Conservation (phyloP, 2,113 vertebrate species). For the Puma concolor region DNA sequence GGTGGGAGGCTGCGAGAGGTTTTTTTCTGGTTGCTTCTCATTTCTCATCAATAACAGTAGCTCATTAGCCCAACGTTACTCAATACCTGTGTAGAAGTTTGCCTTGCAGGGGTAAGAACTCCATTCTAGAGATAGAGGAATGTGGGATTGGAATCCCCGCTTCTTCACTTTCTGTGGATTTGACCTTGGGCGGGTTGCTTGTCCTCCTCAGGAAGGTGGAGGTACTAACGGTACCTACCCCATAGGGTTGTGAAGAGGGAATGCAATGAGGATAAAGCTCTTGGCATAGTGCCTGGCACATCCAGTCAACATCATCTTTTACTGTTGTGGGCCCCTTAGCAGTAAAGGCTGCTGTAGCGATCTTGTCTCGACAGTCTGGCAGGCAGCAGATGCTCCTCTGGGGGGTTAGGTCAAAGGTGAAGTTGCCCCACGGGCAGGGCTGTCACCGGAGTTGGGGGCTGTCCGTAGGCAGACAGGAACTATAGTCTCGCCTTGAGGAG, state of each 20-base stretch:
- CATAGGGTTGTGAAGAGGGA: background rate
- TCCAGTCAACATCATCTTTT: background rate
- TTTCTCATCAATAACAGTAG: background rate
- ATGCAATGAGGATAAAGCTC: background rate
- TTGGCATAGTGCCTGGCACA: background rate
- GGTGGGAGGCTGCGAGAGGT: background rate
- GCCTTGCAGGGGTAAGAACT: background rate
- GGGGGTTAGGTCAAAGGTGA: background rate
- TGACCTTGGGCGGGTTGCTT: background rate
- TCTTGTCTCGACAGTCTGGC: background rate
- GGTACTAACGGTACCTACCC: background rate
- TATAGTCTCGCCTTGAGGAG: background rate
- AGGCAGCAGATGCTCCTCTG: background rate
- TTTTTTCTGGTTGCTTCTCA: background rate
- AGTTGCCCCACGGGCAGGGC: background rate
- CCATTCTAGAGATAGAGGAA: background rate
- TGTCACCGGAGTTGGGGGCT: background rate
- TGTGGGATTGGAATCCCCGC: background rate
- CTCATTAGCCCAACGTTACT: background rate
- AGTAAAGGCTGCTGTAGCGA: background rate
- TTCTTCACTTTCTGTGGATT: background rate
- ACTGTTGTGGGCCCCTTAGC: background rate
- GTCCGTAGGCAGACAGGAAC: background rate
- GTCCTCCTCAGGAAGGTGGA: background rate
- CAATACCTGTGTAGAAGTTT: background rate